Evolutionary conservation across 2,888 invertebrate species (phyloP).

Genomic region (Ceriagrion tenellum): DNA sequence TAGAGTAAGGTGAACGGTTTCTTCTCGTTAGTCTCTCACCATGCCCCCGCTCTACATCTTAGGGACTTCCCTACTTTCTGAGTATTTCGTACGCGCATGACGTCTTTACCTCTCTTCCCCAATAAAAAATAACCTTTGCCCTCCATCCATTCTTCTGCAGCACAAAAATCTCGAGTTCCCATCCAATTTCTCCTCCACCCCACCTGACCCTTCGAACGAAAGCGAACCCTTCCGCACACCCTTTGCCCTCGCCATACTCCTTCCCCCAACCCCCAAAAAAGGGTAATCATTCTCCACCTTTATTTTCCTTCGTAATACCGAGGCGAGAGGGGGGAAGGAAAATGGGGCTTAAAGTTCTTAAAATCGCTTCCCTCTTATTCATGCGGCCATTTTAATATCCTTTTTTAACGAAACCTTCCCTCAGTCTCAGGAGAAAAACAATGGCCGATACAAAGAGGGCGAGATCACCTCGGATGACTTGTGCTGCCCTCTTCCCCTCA

Average conservation of each 20-base stretch:
- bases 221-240: neutral
- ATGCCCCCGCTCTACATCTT: no score
- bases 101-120: neutral
- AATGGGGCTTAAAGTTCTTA: conserved; percentile 52
- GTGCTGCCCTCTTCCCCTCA: neutral
- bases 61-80: neutral
- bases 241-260: neutral
- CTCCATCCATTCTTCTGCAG: neutral
- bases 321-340: conserved; percentile 15
- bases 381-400: conserved; percentile 63
- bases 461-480: conserved; percentile 55
- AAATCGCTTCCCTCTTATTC: conserved; percentile 58
- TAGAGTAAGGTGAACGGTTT: no score
- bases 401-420: conserved; percentile 45
- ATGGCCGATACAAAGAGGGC: conserved; percentile 52
- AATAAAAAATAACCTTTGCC: neutral
- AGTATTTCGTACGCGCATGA: neutral
- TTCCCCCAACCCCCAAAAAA: neutral
- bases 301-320: conserved; percentile 34
- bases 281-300: conserved; percentile 15
- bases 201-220: neutral
- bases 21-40: no score
- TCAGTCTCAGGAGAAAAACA: conserved; percentile 54
- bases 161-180: neutral
- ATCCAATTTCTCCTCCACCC: neutral